Evolutionary conservation across 1,140 invertebrate genomes (phyloP).

Genomic region (Bombus huntii): DNA sequence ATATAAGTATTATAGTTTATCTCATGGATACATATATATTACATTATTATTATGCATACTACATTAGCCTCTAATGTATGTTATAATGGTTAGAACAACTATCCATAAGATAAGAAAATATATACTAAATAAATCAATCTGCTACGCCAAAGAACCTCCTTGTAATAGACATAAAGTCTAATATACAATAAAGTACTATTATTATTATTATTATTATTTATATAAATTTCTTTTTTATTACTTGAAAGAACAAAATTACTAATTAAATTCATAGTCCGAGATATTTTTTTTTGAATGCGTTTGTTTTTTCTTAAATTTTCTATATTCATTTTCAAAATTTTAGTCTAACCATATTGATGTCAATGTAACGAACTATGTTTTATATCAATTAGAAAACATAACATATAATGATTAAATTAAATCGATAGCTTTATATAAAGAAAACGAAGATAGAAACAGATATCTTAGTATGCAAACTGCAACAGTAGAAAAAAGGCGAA

Average conservation of each 20-base stretch:
- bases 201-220: background rate
- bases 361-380: background rate
- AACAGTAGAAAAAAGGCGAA: background rate
- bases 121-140: too few species aligned
- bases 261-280: background rate
- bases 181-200: background rate
- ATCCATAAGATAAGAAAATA: too few species aligned
- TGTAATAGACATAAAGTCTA: too few species aligned
- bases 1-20: too few species aligned
- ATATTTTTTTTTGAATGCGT: background rate
- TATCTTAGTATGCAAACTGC: background rate
- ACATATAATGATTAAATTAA: background rate
- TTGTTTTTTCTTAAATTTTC: background rate
- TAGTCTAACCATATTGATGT: background rate
- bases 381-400: background rate
- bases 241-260: background rate
- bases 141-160: too few species aligned
- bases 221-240: background rate
- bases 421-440: background rate
- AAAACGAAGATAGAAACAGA: background rate
- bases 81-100: too few species aligned
- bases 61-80: too few species aligned
- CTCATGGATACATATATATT: too few species aligned
- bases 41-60: too few species aligned
- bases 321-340: slow-evolving; percentile 5